Evolutionary conservation across 2,113 vertebrate species (phyloP).

Genomic region (Nerophis lumbriciformis): DNA sequence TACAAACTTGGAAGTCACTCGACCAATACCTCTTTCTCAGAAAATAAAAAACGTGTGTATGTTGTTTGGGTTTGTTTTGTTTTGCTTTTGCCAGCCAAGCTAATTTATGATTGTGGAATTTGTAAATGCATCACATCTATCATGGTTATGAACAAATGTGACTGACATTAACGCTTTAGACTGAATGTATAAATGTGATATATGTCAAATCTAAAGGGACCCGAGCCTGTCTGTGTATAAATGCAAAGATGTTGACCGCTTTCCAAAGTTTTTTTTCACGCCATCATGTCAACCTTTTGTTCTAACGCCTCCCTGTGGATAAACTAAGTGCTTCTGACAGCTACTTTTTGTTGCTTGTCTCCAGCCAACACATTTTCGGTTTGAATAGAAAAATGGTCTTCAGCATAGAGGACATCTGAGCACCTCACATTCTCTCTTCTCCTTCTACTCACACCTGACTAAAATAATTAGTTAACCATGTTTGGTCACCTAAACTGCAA

Average conservation of each 20-base stretch:
- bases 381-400: constrained; percentile 35
- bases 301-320: constrained; percentile 7
- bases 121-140: constrained; percentile 39
- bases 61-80: not conserved
- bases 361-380: not conserved
- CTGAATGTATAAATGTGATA: constrained; percentile 55
- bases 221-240: constrained; percentile 43
- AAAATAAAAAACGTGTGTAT: not conserved
- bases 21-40: not conserved
- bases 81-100: constrained; percentile 32
- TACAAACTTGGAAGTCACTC: constrained; percentile 7
- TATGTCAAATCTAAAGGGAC: constrained; percentile 42
- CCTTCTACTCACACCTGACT: not conserved
- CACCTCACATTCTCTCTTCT: constrained; percentile 47
- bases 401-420: constrained; percentile 27
- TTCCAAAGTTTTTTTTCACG: constrained; percentile 22
- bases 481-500: too few species aligned
- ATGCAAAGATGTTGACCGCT: constrained; percentile 35
- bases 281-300: constrained; percentile 18
- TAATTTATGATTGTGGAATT: constrained; percentile 31
- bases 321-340: not conserved
- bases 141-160: constrained; percentile 47
- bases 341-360: too few species aligned
- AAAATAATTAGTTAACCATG: not conserved
- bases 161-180: constrained; percentile 30